phyloP scores from a whole-genome alignment of 2,113 vertebrate genomes.

The Sardina pilchardus region DNA sequence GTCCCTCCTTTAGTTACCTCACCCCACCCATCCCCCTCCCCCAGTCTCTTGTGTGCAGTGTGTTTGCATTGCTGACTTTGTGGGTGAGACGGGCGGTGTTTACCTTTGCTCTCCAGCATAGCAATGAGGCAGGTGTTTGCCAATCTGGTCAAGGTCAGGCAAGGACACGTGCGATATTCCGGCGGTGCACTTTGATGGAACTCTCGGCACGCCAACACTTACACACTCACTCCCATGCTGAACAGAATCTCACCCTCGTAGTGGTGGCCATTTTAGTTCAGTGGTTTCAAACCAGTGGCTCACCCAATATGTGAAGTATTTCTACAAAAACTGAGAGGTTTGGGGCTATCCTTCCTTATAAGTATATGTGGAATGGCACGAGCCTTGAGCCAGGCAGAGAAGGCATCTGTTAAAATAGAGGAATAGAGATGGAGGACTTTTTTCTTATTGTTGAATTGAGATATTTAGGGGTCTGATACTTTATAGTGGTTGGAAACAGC shows the following conservation, averaged over 20 bases:
- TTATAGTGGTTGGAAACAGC: background rate
- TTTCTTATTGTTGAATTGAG: background rate
- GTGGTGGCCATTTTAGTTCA: background rate
- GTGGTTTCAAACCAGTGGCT: background rate
- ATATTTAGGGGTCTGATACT: background rate
- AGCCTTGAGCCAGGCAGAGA: background rate
- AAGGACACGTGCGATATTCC: background rate
- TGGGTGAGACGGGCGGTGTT: conserved; percentile 28
- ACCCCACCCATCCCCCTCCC: no score
- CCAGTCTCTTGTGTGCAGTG: background rate
- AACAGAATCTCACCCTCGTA: background rate
- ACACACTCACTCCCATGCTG: background rate
- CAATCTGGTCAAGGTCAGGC: background rate
- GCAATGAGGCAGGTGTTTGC: conserved; percentile 26
- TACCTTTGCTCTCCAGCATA: conserved; percentile 27
- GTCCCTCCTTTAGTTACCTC: background rate
- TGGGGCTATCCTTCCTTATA: background rate
- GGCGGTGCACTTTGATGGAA: background rate
- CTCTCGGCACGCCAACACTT: background rate
- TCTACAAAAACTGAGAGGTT: background rate
- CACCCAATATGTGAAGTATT: background rate
- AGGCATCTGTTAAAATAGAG: background rate
- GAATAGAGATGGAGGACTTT: background rate
- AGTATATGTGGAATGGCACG: background rate
- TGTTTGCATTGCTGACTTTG: conserved; percentile 13